Base-by-base conservation (phyloP, 2,113 vertebrate genomes). In the Lamprotornis superbus region DNA sequence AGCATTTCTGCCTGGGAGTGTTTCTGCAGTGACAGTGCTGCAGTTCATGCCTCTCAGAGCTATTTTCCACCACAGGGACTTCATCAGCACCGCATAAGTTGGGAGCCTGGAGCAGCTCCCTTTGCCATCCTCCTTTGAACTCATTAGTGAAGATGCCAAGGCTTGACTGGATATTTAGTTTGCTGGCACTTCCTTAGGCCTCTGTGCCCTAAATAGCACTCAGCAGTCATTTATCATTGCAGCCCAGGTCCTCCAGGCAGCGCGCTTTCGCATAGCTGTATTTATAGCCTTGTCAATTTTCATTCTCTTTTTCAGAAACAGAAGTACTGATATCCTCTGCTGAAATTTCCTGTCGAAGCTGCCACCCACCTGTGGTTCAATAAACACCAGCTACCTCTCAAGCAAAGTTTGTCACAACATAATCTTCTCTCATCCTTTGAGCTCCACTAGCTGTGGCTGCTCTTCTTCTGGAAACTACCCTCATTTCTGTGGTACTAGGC, bases 281-380 rank as follows among this genome's bases (percentile, higher is more conserved):
- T 93, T 95, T 91, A 95, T 91, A 96, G 86, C 76, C 69, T 33
- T 73, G 87, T 77, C 95, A 93, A 70, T 93, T 97, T 77, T 75
- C 39, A 39, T 69, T 83, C 65, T 83, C 50, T 80, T 55, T 33
- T 59, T 63, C 42, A 64, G 56, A 93, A 90, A 63, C 70, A 78
- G 60, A 92, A 88, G 89, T 56, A 67, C 73, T 85, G 46, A 44
- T 27, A 74, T 68, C 73, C 56, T 70, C 76, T 81, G 56, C 52
- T 83, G 64, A 88, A 86, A 90, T 55, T 87, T 80, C 78, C 40
- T 46, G 30, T 63, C 0, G 1, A 70, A 94, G 33, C 42, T 75
- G 88, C 76, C 64, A 37, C 3, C 7, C 63, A 89, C 81, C 39
- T 53, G 50, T 74, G 53, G 73, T 83, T 93, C 91, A 79, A 24